Percentiles rank a stretch among this genome's conserved stretches.
These are phyloP conservation scores for Meloe dianella DNA, from an alignment of 2,888 invertebrate genomes.

Conservation along the genomic window DNA sequence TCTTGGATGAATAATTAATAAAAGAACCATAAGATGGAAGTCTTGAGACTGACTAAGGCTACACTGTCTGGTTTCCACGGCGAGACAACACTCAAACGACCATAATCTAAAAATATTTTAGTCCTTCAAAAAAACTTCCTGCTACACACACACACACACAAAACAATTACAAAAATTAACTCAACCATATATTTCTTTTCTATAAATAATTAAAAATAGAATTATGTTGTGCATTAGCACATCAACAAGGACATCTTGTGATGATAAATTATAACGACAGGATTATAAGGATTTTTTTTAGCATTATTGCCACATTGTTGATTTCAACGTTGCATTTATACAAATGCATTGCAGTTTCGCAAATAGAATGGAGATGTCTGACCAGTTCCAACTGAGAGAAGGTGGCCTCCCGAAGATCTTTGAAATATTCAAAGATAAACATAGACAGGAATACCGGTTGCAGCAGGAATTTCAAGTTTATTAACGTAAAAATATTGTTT, in stretches of 20 bases:
- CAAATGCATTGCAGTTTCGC: conserved; percentile 8
- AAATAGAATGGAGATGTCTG: conserved; percentile 13
- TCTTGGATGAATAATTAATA: not conserved
- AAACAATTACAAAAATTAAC: not conserved
- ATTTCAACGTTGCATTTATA: not conserved
- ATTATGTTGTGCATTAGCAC: not conserved
- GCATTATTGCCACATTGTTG: conserved; percentile 15
- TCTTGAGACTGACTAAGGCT: not conserved
- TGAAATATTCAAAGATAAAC: not conserved
- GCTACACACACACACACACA: not conserved
- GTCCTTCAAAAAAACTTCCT: conserved; percentile 4
- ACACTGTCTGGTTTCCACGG: not conserved
- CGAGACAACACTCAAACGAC: not conserved
- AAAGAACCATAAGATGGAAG: not conserved
- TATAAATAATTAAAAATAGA: not conserved
- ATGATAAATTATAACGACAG: not conserved
- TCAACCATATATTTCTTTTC: not conserved
- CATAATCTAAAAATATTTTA: not conserved
- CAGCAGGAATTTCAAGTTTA: not conserved
- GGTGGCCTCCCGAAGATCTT: not conserved
- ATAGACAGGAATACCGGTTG: not conserved
- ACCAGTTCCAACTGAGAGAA: conserved; percentile 12
- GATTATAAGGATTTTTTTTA: not conserved
- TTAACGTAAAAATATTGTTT: not conserved
- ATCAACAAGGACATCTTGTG: not conserved